phyloP scores from a whole-genome alignment of 1,140 invertebrate species.

The Leptinotarsa undecemlineata region DNA sequence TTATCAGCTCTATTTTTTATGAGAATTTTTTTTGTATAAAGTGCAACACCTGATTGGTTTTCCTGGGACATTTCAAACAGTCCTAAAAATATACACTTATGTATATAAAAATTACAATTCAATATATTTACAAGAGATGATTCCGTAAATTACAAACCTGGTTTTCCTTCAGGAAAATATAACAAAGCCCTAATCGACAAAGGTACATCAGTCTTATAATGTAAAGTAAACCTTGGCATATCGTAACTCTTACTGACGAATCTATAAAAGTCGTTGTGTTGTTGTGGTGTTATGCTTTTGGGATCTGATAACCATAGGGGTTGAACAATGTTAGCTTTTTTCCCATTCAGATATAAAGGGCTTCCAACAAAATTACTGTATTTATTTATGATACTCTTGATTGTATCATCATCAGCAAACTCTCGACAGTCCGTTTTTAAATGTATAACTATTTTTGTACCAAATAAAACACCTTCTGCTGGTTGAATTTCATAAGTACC shows the following conservation, averaged over 20 bases:
- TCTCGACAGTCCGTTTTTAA: conserved; percentile 85
- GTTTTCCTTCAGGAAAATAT: conserved; percentile 91
- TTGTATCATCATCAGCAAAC: conserved; percentile 83
- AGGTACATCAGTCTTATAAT: conserved; percentile 89
- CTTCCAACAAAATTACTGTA: conserved; percentile 97
- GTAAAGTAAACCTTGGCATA: conserved; percentile 79
- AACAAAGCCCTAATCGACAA: conserved; percentile 87
- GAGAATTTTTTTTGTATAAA: conserved; percentile 88
- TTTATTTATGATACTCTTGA: conserved; percentile 89
- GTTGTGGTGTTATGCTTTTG: conserved; percentile 80
- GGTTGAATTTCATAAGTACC: conserved; percentile 89
- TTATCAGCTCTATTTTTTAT: conserved; percentile 91
- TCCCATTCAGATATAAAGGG: conserved; percentile 89
- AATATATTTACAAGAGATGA: background rate
- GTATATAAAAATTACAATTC: background rate
- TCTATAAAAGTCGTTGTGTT: conserved; percentile 90
- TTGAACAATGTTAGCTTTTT: conserved; percentile 66
- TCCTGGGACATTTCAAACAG: conserved; percentile 90
- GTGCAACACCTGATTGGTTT: conserved; percentile 76
- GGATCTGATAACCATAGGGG: conserved; percentile 93
- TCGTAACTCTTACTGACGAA: conserved; percentile 86
- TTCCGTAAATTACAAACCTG: conserved; percentile 55
- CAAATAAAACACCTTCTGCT: conserved; percentile 79
- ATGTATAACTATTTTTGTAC: conserved; percentile 92
- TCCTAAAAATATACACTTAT: conserved; percentile 51